Base-by-base conservation (phyloP, 2,113 vertebrate species). In the Psophia crepitans region DNA sequence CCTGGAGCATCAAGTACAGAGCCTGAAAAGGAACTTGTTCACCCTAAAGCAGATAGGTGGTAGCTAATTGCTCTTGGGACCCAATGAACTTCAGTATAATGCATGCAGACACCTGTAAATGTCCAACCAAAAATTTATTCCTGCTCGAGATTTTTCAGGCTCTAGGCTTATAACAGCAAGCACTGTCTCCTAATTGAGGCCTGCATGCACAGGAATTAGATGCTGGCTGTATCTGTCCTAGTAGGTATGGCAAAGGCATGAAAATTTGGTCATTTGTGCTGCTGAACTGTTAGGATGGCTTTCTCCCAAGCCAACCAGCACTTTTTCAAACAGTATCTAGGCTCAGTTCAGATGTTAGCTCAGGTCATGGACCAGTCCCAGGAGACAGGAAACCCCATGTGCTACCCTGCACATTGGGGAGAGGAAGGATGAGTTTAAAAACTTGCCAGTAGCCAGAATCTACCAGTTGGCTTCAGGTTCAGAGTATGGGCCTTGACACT, bases 171-270 rank as follows among this genome's bases (percentile, higher is more conserved):
- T 2, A 70, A 48, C 12, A 65, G n/a, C 37, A 75, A 82, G 56
- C 10, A 22, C 24, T 35, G 14, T 46, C 11, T 87, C 17, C 87
- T 43, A 54, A 12, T 2, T 75, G 57, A 76, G 49, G 8, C 26
- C 15, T 66, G 12, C 0, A 0, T 74, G 49, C 64, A 24, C 41
- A 57, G 49, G 54, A 84, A 35, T 73, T 33, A 35, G 35, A 5
- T 53, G 53, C 22, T 84, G 58, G 8, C 33, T 64, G 0, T 80
- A 18, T 71, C 61, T 69, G 32, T 43, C 27, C 27, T 61, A 61
- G 6, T 33, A n/a, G 46, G 27, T 33, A 14, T 41, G 64, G 19
- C 17, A 80, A 39, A 87, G 32, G 49, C 14, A 14, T 32, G 46
- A 56, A 82, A 33, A 56, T 26, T 32, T 12, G 23, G 61, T 35